Evolutionary conservation across 53 echinoderm and acorn worm species (phyloP).

Genomic region (Patiria pectinifera): DNA sequence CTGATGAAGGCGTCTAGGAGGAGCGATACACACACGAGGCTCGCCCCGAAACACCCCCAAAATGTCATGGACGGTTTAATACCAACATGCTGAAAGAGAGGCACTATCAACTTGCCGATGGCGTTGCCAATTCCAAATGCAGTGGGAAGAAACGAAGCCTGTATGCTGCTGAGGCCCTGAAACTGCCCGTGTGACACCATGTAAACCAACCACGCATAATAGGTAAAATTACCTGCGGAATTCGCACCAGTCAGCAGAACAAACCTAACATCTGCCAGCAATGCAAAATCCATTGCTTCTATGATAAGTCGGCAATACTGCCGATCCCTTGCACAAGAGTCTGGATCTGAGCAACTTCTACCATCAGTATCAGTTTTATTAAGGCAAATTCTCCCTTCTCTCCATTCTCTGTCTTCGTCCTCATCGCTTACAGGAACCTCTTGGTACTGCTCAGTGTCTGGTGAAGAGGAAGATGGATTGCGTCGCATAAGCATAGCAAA

Average conservation of each 20-base stretch:
- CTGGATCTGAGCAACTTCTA: background rate
- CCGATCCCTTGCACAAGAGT: background rate
- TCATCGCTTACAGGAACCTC: background rate
- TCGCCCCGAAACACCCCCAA: background rate
- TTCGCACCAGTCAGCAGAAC: background rate
- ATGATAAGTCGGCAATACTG: background rate
- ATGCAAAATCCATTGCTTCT: background rate
- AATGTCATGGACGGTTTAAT: background rate
- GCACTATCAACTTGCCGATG: background rate
- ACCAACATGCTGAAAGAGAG: background rate
- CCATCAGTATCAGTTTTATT: background rate
- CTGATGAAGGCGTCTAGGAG: background rate
- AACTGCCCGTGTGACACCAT: background rate
- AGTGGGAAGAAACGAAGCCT: conserved; percentile 10
- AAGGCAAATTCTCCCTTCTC: background rate
- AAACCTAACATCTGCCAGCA: background rate
- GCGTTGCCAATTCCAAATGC: background rate
- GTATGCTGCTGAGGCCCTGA: background rate
- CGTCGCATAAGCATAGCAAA: background rate
- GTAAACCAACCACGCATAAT: background rate
- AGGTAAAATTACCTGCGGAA: background rate
- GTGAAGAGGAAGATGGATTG: background rate
- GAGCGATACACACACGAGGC: background rate
- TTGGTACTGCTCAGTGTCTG: conserved; percentile 3
- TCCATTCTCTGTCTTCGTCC: background rate